Base-by-base conservation (phyloP, 2,888 invertebrate species). In the Xanthorhoe spadicearia region DNA sequence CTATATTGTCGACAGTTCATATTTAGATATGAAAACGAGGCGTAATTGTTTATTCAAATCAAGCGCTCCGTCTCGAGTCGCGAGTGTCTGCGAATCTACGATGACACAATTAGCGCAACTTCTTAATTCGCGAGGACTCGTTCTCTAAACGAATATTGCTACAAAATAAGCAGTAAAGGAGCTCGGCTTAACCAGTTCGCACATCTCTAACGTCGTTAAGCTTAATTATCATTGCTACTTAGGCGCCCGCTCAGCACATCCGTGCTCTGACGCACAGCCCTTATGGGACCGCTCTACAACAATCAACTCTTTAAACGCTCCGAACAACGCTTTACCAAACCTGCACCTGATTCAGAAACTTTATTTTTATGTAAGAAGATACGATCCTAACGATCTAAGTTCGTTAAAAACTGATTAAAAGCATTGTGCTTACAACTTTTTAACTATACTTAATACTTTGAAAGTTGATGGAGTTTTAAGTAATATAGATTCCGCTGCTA, bases 161-260 rank as follows among this genome's bases (percentile, higher is more conserved):
- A 80, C 82, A 79, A 86, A 89, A 87, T 91, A 89, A 87, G 88
- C 86, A 83, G 86, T 88, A 85, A 90, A 84, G 82, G 84, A 82
- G 83, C 83, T 87, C 76, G 73, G 77, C 77, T 82, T 76, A 86
- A 88, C 89, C 89, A 86, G 86, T 90, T 91, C 83, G 82, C 89
- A 86, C 89, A 88, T 90, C 84, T 87, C 84, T 80, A 77, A 85
- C 84, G 77, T 83, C 85, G 84, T 92, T 88, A 80, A 77, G 81
- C 83, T 87, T 92, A 89, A 92, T 92, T 90, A 87, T 89, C 81
- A 88, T 89, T 85, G 86, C 86, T 85, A 83, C 83, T 86, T 86
- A 82, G 82, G 81, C 74, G 78, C 78, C 81, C 77, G 73, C 79
- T 78, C 77, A 77, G 80, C 77, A 75, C 69, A 74, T 73, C 70